Evolutionary conservation across 2,113 vertebrate species (phyloP), one percentile per base, ranked within the genome.

Genomic region (Corynorhinus townsendii): DNA sequence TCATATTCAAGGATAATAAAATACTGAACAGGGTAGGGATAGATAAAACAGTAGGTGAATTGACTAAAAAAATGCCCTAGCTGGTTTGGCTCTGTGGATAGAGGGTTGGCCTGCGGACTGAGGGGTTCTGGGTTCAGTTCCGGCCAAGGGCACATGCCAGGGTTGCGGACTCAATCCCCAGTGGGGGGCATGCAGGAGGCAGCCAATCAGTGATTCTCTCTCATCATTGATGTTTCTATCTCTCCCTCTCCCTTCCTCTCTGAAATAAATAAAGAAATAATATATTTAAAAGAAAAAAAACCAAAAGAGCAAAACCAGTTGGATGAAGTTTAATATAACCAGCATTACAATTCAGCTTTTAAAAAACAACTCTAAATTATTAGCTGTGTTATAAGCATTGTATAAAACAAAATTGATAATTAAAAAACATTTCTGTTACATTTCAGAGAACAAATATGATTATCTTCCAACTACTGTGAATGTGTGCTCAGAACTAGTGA

Each of bases 401-500:
- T 38, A 24, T 69, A 52, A 54, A 72, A 79, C 40, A 93, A 77
- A 91, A 85, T 86, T 66, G 64, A 35, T 77, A 40, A 28, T 88
- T 91, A 88, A 79, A 79, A 92, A 80, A 47, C 33, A 64, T 69
- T 95, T 96, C 79, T 97, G 76, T 96, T 97, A 71, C 95, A 59
- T 98, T 97, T 97, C 96, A 99, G 99, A 99, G 43, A 99, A 99
- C 97, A 99, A 98, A 84, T 99, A 99, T 26, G 99, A 99, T 98
- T 99, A 99, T 96, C 99, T 99, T 87, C 99, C 99, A 69, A 98
- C 99, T 1, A 99, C 99, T 33, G 99, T 99, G 96, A 99, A 99
- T 95, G 98, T 99, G n/a, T 99, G 99, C 77, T 99, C 99, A 64
- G 99, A 99, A 98, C 97, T 98, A 62, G 98, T 99, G 77, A 99